These are phyloP conservation scores for Drosophila saltans DNA, from an alignment of 1,140 invertebrate species.

Conservation along the genomic window DNA sequence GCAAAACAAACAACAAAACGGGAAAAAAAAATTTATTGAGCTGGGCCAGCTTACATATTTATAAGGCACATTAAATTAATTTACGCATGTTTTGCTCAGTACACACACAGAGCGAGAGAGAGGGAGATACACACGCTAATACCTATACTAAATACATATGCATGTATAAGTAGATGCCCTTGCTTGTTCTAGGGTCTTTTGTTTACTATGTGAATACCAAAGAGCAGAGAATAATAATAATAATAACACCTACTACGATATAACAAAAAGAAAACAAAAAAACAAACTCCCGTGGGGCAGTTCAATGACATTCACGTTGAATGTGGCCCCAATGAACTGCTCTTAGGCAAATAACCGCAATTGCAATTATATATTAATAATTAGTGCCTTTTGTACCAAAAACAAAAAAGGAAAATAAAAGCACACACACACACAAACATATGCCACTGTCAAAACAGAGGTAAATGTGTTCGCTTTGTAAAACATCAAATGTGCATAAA, in stretches of 20 bases:
- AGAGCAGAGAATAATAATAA: neutral
- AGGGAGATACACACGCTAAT: constrained; percentile 7
- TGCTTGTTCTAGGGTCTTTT: constrained; percentile 6
- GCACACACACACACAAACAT: constrained; percentile 12
- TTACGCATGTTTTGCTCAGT: constrained; percentile 72
- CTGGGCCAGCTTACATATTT: constrained; percentile 73
- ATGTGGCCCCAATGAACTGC: constrained; percentile 19
- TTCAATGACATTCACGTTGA: constrained; percentile 45
- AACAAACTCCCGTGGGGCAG: constrained; percentile 24
- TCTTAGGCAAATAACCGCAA: constrained; percentile 6
- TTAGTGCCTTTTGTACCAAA: constrained; percentile 11
- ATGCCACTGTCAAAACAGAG: neutral
- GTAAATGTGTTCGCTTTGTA: neutral
- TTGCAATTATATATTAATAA: constrained; percentile 20
- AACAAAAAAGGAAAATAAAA: neutral
- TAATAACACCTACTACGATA: neutral
- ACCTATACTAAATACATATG: neutral
- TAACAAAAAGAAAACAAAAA: no score
- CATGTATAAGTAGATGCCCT: constrained; percentile 28
- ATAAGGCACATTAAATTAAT: constrained; percentile 82
- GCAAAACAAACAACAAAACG: constrained; percentile 54
- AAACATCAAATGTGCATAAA: neutral
- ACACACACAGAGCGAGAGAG: neutral
- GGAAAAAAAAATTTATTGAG: constrained; percentile 70
- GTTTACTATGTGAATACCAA: constrained; percentile 26